Base-by-base conservation (phyloP, 2,888 invertebrate genomes). In the Galeopsomyia nigrocyanea region DNA sequence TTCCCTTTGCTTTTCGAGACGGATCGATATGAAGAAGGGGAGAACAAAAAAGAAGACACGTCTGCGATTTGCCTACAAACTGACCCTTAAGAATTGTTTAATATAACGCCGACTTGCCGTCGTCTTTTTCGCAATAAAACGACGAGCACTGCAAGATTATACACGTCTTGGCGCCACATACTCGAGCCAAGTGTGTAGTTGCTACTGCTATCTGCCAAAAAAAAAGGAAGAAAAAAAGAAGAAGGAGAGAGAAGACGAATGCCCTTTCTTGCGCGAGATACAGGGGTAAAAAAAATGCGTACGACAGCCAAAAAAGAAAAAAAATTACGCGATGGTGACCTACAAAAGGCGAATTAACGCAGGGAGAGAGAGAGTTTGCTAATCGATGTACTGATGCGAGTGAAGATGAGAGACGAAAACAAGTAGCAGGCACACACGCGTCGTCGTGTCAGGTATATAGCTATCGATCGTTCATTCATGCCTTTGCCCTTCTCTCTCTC, bases 381-480 rank as follows among this genome's bases (percentile, higher is more conserved):
- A 39, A 26, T 26, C 26, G 26, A 63, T 53, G 64, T 17, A n/a
- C 13, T n/a, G 21, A 9, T 6, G 7, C 14, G 58, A 50, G 13
- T 26, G 22, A 39, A n/a, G 51, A 22, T 21, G 17, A 26, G n/a
- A 55, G 31, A 57, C 62, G 62, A 57, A 57, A 71, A 57, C 55
- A 63, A 50, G 53, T 47, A 47, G 66, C 19, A 49, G 13, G n/a
- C n/a, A n/a, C 7, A 39, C 39, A 10, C 39, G 39, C 39, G 39
- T 39, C 39, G 26, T 26, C 39, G 39, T 64, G 76, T 76, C 77
- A 76, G 79, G 81, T 84, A 84, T 84, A 84, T 84, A 81, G 81
- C 83, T 84, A 84, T 84, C 80, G 84, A 84, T 84, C 84, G 83
- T 84, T 84, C 84, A 84, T 84, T 84, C 84, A 84, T 84, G 79